phyloP scores from a whole-genome alignment of 2,888 invertebrate species.

The Pandemis corylana region DNA sequence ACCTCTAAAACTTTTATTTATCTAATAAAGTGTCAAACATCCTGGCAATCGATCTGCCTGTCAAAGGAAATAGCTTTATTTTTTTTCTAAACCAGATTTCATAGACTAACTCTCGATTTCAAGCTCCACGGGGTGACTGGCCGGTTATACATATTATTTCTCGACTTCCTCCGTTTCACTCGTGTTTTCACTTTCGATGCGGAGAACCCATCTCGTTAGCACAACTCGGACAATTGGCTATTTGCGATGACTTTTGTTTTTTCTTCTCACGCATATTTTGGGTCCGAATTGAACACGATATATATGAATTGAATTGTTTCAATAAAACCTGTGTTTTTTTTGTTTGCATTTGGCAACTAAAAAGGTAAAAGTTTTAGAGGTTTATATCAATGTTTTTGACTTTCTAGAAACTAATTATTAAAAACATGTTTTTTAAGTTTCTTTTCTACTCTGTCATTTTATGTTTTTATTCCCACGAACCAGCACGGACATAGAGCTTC shows the following conservation, averaged over 20 bases:
- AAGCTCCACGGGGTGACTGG: conserved; percentile 39
- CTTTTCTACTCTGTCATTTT: background rate
- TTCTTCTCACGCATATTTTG: background rate
- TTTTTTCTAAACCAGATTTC: conserved; percentile 15
- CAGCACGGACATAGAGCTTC: background rate
- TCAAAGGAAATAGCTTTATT: background rate
- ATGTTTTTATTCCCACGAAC: background rate
- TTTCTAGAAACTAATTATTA: background rate
- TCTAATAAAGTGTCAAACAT: background rate
- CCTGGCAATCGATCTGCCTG: background rate
- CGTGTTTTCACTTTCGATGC: conserved; percentile 43
- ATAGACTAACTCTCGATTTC: conserved; percentile 36
- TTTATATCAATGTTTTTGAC: background rate
- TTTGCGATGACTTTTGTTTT: conserved; percentile 4
- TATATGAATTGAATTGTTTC: background rate
- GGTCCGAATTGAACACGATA: background rate
- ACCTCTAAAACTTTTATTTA: background rate
- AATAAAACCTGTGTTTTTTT: background rate
- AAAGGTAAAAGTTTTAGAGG: background rate
- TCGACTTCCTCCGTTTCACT: conserved; percentile 41
- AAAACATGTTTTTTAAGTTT: background rate
- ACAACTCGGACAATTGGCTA: conserved; percentile 32
- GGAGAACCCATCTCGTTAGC: conserved; percentile 40
- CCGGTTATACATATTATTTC: conserved; percentile 42
- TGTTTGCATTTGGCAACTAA: background rate